Conservation (phyloP, 2,797 vertebrate species). For the Lates japonicus region DNA sequence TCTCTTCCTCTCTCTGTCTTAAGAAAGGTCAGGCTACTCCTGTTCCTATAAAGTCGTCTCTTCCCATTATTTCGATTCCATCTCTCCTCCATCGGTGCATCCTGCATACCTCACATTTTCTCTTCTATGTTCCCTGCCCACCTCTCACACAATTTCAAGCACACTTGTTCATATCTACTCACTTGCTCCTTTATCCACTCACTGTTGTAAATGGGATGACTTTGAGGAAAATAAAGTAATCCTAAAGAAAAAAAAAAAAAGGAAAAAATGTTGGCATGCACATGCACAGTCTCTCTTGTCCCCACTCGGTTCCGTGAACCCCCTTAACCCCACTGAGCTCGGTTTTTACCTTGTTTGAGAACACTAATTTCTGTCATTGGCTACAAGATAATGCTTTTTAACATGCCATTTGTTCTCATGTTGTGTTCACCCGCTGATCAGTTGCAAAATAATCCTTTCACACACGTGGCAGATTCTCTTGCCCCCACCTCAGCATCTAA, state of each 20-base stretch:
- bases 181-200: constrained; percentile 56
- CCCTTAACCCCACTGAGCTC: constrained; percentile 38
- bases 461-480: constrained; percentile 64
- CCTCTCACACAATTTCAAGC: constrained; percentile 36
- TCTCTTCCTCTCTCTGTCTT: constrained; percentile 57
- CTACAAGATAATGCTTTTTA: constrained; percentile 58
- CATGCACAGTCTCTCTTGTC: constrained; percentile 79
- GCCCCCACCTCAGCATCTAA: constrained; percentile 42
- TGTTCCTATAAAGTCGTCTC: constrained; percentile 73
- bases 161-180: constrained; percentile 44
- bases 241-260: constrained; percentile 33
- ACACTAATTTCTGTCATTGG: constrained; percentile 52
- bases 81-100: constrained; percentile 48
- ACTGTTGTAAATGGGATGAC: constrained; percentile 71
- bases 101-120: constrained; percentile 31
- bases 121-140: constrained; percentile 37
- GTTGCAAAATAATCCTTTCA: constrained; percentile 76
- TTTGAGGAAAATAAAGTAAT: constrained; percentile 72
- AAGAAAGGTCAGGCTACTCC: constrained; percentile 77
- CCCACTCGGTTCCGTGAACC: too few species aligned
- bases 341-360: constrained; percentile 37
- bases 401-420: constrained; percentile 51
- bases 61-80: constrained; percentile 60
- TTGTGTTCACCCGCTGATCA: constrained; percentile 62
- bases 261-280: constrained; percentile 79